phyloP scores from a whole-genome alignment of 2,888 invertebrate genomes.

The Tipula unca region DNA sequence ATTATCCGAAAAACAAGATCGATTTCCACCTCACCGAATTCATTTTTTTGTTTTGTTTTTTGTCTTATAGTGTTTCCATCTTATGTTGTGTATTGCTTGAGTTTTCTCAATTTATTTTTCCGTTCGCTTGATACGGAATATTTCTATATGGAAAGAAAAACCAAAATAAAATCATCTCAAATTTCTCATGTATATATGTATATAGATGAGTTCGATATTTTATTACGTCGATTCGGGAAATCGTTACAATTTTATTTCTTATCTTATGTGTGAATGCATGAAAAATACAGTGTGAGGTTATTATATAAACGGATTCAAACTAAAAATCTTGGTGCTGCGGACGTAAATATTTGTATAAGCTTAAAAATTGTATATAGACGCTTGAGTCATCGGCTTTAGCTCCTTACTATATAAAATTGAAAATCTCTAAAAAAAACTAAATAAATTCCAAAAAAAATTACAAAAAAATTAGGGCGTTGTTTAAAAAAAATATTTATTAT shows the following conservation, averaged over 20 bases:
- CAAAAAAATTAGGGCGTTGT: no score
- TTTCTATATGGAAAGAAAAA: neutral
- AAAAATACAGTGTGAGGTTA: neutral
- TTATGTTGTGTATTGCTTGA: neutral
- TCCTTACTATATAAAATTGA: no score
- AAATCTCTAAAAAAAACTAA: no score
- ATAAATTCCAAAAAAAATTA: no score
- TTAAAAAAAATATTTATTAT: no score
- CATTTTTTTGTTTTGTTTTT: neutral
- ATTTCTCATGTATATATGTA: neutral
- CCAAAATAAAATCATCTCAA: neutral
- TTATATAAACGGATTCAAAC: no score
- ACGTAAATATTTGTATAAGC: no score
- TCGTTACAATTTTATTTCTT: neutral
- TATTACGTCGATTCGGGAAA: neutral
- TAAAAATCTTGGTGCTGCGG: no score
- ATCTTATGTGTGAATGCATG: neutral
- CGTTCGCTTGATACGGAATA: neutral
- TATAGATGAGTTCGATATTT: conserved; percentile 4
- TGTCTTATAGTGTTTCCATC: neutral
- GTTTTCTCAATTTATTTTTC: neutral
- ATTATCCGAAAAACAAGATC: neutral
- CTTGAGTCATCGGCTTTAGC: no score
- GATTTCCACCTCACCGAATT: conserved; percentile 18
- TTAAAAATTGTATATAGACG: no score